Evolutionary conservation across 2,797 vertebrate genomes (phyloP).

Genomic region (Sarcoramphus papa): DNA sequence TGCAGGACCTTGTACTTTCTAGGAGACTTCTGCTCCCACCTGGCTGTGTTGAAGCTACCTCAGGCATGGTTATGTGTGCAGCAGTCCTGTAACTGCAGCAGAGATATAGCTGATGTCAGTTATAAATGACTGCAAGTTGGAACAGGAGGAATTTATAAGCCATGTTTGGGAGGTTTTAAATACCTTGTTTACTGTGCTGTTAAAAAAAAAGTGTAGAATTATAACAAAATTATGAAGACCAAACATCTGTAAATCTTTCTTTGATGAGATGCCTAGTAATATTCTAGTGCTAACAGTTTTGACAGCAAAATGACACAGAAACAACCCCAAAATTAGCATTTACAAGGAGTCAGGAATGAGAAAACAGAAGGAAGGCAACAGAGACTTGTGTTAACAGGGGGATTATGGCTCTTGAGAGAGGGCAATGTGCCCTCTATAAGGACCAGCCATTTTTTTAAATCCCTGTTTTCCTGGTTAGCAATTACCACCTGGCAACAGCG

Average conservation of each 20-base stretch:
- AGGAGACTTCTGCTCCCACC: neutral
- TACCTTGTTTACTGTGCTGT: neutral
- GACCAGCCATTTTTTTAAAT: neutral
- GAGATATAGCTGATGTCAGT: neutral
- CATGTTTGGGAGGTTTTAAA: neutral
- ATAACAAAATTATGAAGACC: neutral
- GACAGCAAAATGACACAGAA: neutral
- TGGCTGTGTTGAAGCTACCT: neutral
- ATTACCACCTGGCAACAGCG: neutral
- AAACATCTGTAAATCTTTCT: neutral
- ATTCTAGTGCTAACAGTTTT: neutral
- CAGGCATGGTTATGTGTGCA: fast-evolving
- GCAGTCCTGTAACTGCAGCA: neutral
- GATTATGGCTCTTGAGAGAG: neutral
- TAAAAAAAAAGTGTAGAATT: neutral
- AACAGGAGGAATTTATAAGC: neutral
- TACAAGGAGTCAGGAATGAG: neutral
- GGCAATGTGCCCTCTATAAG: neutral
- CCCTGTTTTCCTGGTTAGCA: neutral
- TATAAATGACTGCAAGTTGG: neutral
- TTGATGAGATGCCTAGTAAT: neutral
- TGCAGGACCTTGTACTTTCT: neutral
- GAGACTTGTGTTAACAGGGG: neutral
- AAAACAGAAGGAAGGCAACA: slow-evolving; percentile 1
- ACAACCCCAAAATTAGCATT: neutral